These are phyloP conservation scores for Cairina moschata DNA, from an alignment of 2,113 vertebrate species.

Conservation along the genomic window DNA sequence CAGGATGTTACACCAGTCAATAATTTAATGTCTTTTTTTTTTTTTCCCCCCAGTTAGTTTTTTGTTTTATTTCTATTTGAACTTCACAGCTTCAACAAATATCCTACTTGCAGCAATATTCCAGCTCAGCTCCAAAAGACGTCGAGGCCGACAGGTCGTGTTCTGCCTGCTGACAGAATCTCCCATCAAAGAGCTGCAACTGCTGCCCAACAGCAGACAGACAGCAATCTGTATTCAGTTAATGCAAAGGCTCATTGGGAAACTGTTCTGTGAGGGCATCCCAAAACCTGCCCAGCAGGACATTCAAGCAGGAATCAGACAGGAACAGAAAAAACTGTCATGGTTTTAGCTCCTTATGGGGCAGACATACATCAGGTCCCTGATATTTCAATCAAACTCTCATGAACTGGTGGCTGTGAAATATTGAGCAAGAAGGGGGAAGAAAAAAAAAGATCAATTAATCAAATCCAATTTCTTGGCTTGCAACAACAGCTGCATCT, in stretches of 20 bases:
- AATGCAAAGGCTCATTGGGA: not conserved
- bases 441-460: not conserved
- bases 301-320: not conserved
- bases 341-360: not conserved
- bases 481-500: slow-evolving; percentile 44
- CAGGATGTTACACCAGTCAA: not conserved
- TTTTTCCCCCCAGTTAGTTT: not conserved
- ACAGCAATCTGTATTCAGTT: not conserved
- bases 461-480: slow-evolving; percentile 47
- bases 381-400: not conserved
- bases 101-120: not conserved
- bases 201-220: not conserved
- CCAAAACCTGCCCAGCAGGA: not conserved
- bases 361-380: not conserved
- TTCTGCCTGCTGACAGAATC: not conserved
- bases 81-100: not conserved
- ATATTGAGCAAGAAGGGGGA: not conserved
- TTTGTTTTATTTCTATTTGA: not conserved
- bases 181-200: not conserved
- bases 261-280: not conserved
- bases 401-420: not conserved
- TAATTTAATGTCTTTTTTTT: not conserved
- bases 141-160: not conserved
- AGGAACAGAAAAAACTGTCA: not conserved
- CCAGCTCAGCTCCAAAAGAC: not conserved